Base-by-base conservation (phyloP, 2,113 vertebrate species). In the Callorhinus ursinus region DNA sequence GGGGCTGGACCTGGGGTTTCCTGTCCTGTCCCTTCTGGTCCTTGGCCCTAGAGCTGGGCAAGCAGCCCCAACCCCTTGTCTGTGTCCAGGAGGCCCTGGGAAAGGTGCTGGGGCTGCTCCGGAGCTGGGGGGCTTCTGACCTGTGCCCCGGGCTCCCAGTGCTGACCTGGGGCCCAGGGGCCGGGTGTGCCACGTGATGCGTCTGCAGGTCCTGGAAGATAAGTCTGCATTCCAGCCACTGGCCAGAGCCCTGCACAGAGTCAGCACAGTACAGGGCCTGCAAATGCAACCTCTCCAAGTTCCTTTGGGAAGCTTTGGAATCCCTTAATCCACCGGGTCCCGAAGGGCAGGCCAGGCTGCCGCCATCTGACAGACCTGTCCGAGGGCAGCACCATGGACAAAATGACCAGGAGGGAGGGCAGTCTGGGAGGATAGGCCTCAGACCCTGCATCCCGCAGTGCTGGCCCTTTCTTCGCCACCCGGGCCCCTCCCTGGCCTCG, bases 281-380 rank as follows among this genome's bases (percentile, higher is more conserved):
- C 36, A 55, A 24, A 39, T n/a, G 0, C 0, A 4, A 51, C 39
- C 57, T 12, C 0, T 5, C 46, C 0, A 0, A 2, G 0, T 36
- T n/a, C 36, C 59, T 4, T 3, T 7, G 8, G 39, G 65, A n/a
- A 55, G 51, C 4, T 4, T 0, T 22, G 33, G 61, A 31, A 9
- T 80, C 76, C 85, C 83, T 26, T n/a, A 3, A 31, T 28, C 39
- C n/a, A 11, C 13, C 15, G 49, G 21, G 74, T 28, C 74, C 65
- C 42, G 0, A 24, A 33, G n/a, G 55, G 11, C 26, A 22, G 42
- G 57, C 1, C 0, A 59, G 49, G 57, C 7, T 11, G 36, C 53
- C 0, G 0, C 65, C 36, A 6, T 61, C 18, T 26, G 14, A 31
- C 21, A 14, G 57, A 90, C 74, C 0, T 69, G 31, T 81, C 69